These are phyloP conservation scores for Diaphora mendica DNA, from an alignment of 2,888 invertebrate species.

Conservation along the genomic window DNA sequence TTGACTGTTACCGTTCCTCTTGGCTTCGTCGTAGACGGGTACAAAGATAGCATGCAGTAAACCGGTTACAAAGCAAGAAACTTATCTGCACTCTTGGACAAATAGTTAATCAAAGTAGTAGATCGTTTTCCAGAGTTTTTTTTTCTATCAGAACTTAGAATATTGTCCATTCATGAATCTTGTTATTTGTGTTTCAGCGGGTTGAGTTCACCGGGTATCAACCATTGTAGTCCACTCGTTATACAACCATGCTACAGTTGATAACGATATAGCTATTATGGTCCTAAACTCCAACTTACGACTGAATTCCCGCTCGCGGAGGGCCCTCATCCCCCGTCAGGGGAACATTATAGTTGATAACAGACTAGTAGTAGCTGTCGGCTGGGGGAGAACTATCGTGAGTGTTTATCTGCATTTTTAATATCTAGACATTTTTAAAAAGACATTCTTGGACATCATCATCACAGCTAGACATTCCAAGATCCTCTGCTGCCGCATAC, in stretches of 20 bases:
- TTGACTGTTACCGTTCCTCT: no score
- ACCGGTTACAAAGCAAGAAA: no score
- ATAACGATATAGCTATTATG: conserved; percentile 72
- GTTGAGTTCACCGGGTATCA: conserved; percentile 57
- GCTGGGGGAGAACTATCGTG: conserved; percentile 74
- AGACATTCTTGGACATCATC: background rate
- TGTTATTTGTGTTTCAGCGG: conserved; percentile 54
- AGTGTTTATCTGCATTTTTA: conserved; percentile 22
- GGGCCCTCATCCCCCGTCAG: conserved; percentile 55
- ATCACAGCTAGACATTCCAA: no score
- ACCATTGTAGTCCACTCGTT: conserved; percentile 60
- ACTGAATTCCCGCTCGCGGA: conserved; percentile 38
- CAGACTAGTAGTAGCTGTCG: conserved; percentile 58
- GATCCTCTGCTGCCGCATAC: no score
- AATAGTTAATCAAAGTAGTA: no score
- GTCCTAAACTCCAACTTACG: conserved; percentile 51
- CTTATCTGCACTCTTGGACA: no score
- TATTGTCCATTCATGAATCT: background rate
- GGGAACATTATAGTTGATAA: conserved; percentile 56
- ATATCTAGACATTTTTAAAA: background rate
- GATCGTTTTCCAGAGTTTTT: no score
- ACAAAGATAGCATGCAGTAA: no score
- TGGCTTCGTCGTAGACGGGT: no score
- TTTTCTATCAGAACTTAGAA: no score
- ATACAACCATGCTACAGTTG: conserved; percentile 58